phyloP scores from a whole-genome alignment of 2,888 invertebrate species.

The Chelonus formosanus region DNA sequence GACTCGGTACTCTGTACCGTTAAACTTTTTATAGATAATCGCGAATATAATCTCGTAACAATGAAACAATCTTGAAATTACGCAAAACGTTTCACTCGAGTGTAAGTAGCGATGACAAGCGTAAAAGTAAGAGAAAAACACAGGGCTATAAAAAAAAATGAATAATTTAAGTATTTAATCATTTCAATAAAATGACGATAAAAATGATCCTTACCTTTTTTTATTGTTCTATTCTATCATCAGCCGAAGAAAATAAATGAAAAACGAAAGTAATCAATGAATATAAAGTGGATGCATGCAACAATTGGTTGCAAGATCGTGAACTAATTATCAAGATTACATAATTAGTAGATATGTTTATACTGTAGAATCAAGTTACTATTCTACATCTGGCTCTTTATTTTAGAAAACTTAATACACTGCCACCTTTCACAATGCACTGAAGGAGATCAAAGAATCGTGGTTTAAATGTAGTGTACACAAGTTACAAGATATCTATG shows the following conservation, averaged over 20 bases:
- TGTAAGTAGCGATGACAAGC: conserved; percentile 1
- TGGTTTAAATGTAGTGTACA: background rate
- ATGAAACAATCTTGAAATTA: conserved; percentile 19
- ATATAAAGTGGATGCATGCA: background rate
- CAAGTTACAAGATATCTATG: background rate
- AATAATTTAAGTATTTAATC: background rate
- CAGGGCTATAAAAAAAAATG: background rate
- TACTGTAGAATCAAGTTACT: conserved; percentile 19
- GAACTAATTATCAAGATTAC: conserved; percentile 39
- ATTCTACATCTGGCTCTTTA: conserved; percentile 28
- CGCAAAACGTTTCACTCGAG: conserved; percentile 16
- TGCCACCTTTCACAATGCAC: conserved; percentile 46
- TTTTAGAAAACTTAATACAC: conserved; percentile 25
- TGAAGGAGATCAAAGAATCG: conserved; percentile 21
- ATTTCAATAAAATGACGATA: background rate
- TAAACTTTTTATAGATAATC: background rate
- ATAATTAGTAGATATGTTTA: conserved; percentile 36
- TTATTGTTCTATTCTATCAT: background rate
- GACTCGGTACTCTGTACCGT: conserved; percentile 10
- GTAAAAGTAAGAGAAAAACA: background rate
- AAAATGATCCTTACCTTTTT: too few species aligned
- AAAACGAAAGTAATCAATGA: conserved; percentile 6
- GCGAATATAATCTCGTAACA: conserved; percentile 22
- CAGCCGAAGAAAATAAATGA: background rate
- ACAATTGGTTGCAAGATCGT: conserved; percentile 40